These are phyloP conservation scores for Centropristis striata DNA, from an alignment of 2,113 vertebrate genomes.

Conservation along the genomic window DNA sequence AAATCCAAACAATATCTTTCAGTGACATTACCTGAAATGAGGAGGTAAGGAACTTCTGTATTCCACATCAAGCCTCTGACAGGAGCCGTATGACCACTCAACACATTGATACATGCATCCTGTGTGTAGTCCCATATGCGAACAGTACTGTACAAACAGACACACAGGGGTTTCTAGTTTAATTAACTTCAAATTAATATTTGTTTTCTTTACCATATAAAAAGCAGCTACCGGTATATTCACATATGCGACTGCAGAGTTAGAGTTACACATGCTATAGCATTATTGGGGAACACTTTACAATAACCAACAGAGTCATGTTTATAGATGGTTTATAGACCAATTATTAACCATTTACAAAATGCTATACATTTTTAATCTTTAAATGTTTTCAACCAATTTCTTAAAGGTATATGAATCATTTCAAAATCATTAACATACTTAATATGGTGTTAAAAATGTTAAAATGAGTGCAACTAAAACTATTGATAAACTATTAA, in stretches of 20 bases:
- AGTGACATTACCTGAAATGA: conserved; percentile 87
- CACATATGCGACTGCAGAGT: not conserved
- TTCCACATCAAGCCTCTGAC: conserved; percentile 98
- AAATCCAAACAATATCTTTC: not conserved
- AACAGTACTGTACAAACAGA: conserved; percentile 88
- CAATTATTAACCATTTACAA: too few relatives aligned
- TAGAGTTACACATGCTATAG: too few relatives aligned
- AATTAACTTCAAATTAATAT: not conserved
- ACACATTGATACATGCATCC: conserved; percentile 94
- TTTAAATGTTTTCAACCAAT: too few relatives aligned
- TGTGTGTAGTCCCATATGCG: conserved; percentile 99
- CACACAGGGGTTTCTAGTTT: not conserved
- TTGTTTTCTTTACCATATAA: not conserved
- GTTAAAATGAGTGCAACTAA: too few relatives aligned
- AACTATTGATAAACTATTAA: too few relatives aligned
- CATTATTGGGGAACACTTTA: too few relatives aligned
- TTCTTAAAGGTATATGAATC: too few relatives aligned
- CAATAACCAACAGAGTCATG: too few relatives aligned
- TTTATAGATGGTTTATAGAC: too few relatives aligned
- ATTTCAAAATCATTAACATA: too few relatives aligned
- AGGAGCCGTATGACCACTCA: conserved; percentile 94
- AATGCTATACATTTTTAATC: too few relatives aligned
- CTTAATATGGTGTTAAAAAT: too few relatives aligned
- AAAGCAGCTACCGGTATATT: not conserved
- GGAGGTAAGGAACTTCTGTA: conserved; percentile 94